Evolutionary conservation across 2,113 vertebrate species (phyloP).

Genomic region (Paramisgurnus dabryanus): DNA sequence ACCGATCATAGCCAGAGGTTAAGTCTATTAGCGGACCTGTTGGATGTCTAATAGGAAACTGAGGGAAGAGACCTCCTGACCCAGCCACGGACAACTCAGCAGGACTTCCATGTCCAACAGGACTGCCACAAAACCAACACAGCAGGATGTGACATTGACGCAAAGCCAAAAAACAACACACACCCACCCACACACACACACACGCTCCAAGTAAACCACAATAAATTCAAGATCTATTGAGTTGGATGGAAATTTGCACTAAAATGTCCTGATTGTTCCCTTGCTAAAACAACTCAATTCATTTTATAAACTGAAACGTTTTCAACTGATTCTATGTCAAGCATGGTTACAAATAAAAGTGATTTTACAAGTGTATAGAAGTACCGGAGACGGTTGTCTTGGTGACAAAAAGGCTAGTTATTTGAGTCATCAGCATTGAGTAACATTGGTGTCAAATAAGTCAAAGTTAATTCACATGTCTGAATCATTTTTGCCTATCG

Average conservation of each 20-base stretch:
- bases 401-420: too few relatives aligned
- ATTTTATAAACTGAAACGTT: not conserved
- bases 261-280: not conserved
- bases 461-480: too few relatives aligned
- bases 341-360: not conserved
- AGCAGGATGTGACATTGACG: conserved; percentile 42
- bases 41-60: not conserved
- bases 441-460: too few relatives aligned
- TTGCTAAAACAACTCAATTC: too few relatives aligned
- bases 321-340: not conserved
- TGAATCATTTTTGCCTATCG: too few relatives aligned
- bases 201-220: not conserved
- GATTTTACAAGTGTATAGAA: not conserved
- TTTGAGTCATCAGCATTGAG: too few relatives aligned
- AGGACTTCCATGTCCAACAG: conserved; percentile 43
- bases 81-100: conserved; percentile 45
- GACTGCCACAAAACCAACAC: conserved; percentile 46
- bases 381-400: too few relatives aligned
- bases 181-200: conserved; percentile 1
- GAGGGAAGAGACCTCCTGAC: conserved; percentile 24
- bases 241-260: too few relatives aligned
- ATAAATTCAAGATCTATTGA: not conserved
- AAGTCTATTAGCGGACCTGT: conserved; percentile 5
- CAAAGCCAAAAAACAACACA: conserved; percentile 23
- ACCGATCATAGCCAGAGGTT: not conserved